Base-by-base conservation (phyloP, 2,888 invertebrate genomes). In the Pristionchus mayeri region DNA sequence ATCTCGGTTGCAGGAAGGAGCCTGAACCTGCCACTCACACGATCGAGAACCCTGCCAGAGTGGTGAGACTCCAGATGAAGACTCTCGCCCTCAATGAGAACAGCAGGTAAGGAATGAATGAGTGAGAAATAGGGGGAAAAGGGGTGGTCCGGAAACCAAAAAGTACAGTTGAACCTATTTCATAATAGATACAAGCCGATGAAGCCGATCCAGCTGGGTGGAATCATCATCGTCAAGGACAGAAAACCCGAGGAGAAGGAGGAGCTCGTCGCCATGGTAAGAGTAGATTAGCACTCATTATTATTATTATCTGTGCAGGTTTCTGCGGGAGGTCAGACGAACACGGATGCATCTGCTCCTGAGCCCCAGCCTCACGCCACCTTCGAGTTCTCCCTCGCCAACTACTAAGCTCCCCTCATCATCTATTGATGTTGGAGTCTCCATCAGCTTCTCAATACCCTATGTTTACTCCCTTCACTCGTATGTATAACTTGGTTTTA, bases 141-240 rank as follows among this genome's bases (percentile, higher is more conserved):
- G 67, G 37, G 34, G 0, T 37, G 37, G 67, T 63, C 2, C n/a
- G n/a, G n/a, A n/a, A n/a, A n/a, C n/a, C n/a, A n/a, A n/a, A n/a
- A n/a, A n/a, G n/a, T n/a, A n/a, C n/a, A n/a, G n/a, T n/a, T n/a
- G n/a, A n/a, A n/a, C n/a, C n/a, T n/a, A n/a, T n/a, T n/a, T 7
- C 3, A 18, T 37, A 9, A 18, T 67, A 86, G 94, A n/a, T 98
- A 96, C 93, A 94, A 94, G 44, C 96, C 98, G 0, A 94, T 98
- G 87, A 99, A 99, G 93, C 97, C 98, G 91, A 95, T 94, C 85
- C 90, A 89, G 85, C 85, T 86, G 52, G 99, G 99, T 37, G 99
- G 99, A 27, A 97, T 99, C 91, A 96, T 99, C 76, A 96, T 99
- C 95, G 95, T 98, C 91, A 95, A 96, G 90, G 97, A 98, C 93